These are phyloP conservation scores for Heliconius hermathena DNA, from an alignment of 1,140 invertebrate genomes.

Conservation along the genomic window DNA sequence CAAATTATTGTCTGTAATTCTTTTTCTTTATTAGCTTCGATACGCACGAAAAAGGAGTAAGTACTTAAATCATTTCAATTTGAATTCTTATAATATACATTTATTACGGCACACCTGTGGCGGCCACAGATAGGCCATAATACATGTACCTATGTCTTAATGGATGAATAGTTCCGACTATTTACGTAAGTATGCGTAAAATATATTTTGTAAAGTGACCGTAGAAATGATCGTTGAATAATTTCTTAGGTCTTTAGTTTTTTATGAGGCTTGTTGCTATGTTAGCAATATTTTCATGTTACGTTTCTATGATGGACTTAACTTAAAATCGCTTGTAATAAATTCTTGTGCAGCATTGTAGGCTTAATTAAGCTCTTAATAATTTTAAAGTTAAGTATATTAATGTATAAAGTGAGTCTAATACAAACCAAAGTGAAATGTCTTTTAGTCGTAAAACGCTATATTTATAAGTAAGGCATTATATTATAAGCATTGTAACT, in stretches of 20 bases:
- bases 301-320: not conserved
- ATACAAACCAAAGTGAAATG: constrained; percentile 77
- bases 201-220: constrained; percentile 4
- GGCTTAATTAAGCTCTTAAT: not conserved
- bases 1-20: constrained; percentile 1
- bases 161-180: not conserved
- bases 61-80: not conserved
- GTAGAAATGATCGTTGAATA: not conserved
- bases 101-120: not conserved
- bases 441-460: constrained; percentile 78
- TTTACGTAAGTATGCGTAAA: not conserved
- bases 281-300: not conserved
- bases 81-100: not conserved
- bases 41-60: too few relatives aligned
- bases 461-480: constrained; percentile 66
- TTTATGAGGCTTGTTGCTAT: not conserved
- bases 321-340: not conserved
- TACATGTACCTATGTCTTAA: too few relatives aligned
- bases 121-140: too few relatives aligned
- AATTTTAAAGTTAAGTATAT: constrained; percentile 5
- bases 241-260: not conserved
- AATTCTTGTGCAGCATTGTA: not conserved
- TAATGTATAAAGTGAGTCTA: constrained; percentile 50
- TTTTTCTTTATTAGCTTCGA: not conserved
- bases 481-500: constrained; percentile 38